Percentiles rank a stretch among this genome's conserved stretches.
These are phyloP conservation scores for Meteorus cinctellus DNA, from an alignment of 2,888 invertebrate species.

Conservation along the genomic window DNA sequence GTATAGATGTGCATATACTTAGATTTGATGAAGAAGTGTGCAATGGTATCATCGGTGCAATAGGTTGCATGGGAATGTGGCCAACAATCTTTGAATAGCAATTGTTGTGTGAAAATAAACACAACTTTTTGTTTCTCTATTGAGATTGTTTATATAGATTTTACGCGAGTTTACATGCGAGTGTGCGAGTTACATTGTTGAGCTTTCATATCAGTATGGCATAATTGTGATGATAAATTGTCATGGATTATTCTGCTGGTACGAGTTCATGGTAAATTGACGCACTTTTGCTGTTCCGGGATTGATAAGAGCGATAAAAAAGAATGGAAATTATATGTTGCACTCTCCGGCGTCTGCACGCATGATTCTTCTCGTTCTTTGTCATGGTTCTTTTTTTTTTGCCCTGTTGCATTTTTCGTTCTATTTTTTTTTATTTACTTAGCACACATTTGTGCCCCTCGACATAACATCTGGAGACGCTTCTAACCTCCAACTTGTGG, in stretches of 20 bases:
- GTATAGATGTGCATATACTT: not conserved
- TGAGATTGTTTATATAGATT: not conserved
- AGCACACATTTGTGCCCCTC: constrained; percentile 18
- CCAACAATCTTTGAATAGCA: not conserved
- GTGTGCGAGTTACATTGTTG: not conserved
- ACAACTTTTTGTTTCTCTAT: constrained; percentile 4
- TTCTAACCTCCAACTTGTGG: constrained; percentile 35
- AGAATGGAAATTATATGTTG: constrained; percentile 4
- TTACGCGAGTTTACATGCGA: not conserved
- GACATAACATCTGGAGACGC: constrained; percentile 38
- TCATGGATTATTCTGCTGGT: constrained; percentile 15
- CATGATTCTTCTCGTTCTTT: constrained; percentile 21
- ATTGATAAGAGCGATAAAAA: constrained; percentile 33
- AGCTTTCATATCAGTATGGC: constrained; percentile 14
- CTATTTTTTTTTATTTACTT: constrained; percentile 17
- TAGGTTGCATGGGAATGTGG: constrained; percentile 29
- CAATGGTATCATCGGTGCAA: constrained; percentile 1
- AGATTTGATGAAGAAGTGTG: not conserved
- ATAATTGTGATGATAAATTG: constrained; percentile 29
- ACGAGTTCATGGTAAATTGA: constrained; percentile 5
- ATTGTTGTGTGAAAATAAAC: constrained; percentile 15
- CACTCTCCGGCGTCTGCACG: constrained; percentile 23
- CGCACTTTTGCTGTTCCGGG: constrained; percentile 22
- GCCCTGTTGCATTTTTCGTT: not conserved
- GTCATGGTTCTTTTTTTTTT: constrained; percentile 18